These are phyloP conservation scores for Drosophila ercepeae DNA, from an alignment of 1,140 invertebrate genomes.

Conservation along the genomic window DNA sequence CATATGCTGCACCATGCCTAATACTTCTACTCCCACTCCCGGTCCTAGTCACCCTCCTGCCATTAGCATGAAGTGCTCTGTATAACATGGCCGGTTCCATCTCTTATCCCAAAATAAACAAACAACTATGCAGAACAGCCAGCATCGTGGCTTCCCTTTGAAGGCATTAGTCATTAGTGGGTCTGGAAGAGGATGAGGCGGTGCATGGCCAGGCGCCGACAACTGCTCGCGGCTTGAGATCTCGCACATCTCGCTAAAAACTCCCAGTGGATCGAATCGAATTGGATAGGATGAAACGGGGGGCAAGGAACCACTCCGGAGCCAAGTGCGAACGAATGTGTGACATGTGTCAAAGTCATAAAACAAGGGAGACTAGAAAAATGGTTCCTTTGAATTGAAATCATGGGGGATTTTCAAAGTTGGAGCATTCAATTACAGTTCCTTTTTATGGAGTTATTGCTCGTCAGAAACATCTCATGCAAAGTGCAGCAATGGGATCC, in stretches of 20 bases:
- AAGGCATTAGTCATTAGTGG: conserved; percentile 71
- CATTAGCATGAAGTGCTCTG: conserved; percentile 68
- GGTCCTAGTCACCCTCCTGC: conserved; percentile 1
- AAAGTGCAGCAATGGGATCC: conserved; percentile 11
- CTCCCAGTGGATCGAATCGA: conserved; percentile 5
- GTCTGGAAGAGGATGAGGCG: conserved; percentile 24
- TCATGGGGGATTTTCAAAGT: background rate
- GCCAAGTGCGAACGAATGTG: conserved; percentile 59
- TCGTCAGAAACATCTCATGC: background rate
- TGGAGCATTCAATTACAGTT: conserved; percentile 29
- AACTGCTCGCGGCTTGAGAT: conserved; percentile 34
- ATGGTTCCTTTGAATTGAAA: conserved; percentile 12
- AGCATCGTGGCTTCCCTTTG: conserved; percentile 62
- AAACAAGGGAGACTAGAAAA: conserved; percentile 4
- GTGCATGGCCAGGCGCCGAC: conserved; percentile 23
- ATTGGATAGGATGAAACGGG: conserved; percentile 8
- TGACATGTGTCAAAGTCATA: conserved; percentile 56
- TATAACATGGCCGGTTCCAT: conserved; percentile 36
- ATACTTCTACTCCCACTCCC: conserved; percentile 11
- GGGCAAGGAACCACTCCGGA: conserved; percentile 3
- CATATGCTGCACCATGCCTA: conserved; percentile 38
- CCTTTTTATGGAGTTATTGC: background rate
- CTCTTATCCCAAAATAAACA: conserved; percentile 67
- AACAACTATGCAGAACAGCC: conserved; percentile 57
- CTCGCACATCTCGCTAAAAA: conserved; percentile 52